These are phyloP conservation scores for Drosophila paranaensis DNA, from an alignment of 2,888 invertebrate species.

Conservation along the genomic window DNA sequence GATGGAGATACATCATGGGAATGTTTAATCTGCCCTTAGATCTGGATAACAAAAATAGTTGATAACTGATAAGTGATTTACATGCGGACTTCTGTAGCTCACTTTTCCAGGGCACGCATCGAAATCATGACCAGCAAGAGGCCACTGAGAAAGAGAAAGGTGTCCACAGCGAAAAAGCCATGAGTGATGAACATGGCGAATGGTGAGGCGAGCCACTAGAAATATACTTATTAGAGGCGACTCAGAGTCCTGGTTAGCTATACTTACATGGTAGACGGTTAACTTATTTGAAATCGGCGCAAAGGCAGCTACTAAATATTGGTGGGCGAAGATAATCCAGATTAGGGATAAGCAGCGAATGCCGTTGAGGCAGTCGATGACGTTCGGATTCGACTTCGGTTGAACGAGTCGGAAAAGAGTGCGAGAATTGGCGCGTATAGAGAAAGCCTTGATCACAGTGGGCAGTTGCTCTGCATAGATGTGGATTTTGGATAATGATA, in stretches of 20 bases:
- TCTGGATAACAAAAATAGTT: not conserved
- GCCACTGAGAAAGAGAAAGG: slow-evolving; percentile 87
- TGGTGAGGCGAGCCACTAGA: slow-evolving; percentile 66
- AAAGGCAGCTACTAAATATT: not conserved
- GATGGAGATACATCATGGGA: slow-evolving; percentile 82
- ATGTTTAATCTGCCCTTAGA: slow-evolving; percentile 76
- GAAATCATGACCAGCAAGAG: slow-evolving; percentile 80
- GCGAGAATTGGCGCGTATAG: slow-evolving; percentile 1
- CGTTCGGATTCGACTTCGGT: not conserved
- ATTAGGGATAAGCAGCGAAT: not conserved
- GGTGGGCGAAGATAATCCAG: slow-evolving; percentile 2
- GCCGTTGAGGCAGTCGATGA: slow-evolving; percentile 4
- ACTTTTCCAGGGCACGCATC: slow-evolving; percentile 71
- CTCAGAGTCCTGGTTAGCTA: not conserved
- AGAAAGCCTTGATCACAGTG: not conserved
- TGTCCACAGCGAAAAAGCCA: slow-evolving; percentile 86
- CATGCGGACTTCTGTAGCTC: not conserved
- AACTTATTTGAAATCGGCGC: too few species aligned
- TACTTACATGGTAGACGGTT: not conserved
- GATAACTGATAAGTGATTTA: not conserved
- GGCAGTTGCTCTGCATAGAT: not conserved
- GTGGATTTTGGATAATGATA: not conserved
- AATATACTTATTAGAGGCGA: not conserved
- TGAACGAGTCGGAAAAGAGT: not conserved
- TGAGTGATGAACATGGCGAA: slow-evolving; percentile 73